A percentile compares a stretch with the other conserved stretches of the same genome.
These are phyloP conservation scores for Nesogale talazaci DNA, from an alignment of 2,113 vertebrate species.

Conservation along the genomic window DNA sequence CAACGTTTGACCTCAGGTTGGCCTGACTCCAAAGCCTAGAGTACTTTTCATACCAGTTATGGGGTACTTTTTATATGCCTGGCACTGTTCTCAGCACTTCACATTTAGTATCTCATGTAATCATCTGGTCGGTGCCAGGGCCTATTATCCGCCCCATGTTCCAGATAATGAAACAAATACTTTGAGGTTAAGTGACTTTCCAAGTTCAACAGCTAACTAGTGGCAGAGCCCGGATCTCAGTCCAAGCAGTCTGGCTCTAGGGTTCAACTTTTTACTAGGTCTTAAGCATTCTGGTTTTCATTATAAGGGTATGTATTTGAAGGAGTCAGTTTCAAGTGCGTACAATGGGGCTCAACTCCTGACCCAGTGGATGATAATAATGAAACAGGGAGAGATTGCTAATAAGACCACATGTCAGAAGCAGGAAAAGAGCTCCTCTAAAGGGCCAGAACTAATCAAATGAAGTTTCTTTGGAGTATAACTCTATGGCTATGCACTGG, in stretches of 20 bases:
- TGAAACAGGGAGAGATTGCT: not conserved
- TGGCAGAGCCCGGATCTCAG: not conserved
- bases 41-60: not conserved
- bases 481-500: not conserved
- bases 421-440: not conserved
- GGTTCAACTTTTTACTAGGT: not conserved
- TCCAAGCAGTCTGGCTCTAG: not conserved
- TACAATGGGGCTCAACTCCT: not conserved
- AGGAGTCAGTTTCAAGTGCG: slow-evolving; percentile 18
- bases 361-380: not conserved
- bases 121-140: not conserved
- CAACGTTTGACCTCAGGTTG: not conserved
- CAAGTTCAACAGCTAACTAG: slow-evolving; percentile 16
- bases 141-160: not conserved
- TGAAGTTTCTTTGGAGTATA: not conserved
- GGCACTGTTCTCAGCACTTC: not conserved
- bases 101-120: not conserved
- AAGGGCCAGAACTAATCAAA: not conserved
- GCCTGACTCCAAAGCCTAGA: not conserved
- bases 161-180: slow-evolving; percentile 2
- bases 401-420: not conserved
- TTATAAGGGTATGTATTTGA: not conserved
- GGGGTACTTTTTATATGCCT: not conserved
- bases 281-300: not conserved
- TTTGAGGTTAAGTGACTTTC: slow-evolving; percentile 11